These are phyloP conservation scores for Ephydatia muelleri DNA, from an alignment of 37 sponge, comb jelly and placozoan species.

Conservation along the genomic window DNA sequence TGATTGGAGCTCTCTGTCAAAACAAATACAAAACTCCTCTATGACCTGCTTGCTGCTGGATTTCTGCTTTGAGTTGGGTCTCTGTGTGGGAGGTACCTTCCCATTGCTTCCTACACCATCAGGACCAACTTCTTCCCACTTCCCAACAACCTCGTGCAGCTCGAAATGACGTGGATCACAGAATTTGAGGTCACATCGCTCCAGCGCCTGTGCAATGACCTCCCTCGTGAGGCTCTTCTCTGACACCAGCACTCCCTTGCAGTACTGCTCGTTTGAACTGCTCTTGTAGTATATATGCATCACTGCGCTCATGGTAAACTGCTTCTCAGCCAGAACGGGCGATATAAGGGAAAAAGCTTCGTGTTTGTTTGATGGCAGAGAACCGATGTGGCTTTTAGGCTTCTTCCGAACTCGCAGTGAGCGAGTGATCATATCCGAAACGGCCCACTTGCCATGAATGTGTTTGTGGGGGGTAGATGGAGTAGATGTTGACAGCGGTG, in stretches of 20 bases:
- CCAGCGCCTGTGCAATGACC: slow-evolving; percentile 69
- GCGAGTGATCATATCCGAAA: slow-evolving; percentile 29
- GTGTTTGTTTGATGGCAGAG: neutral
- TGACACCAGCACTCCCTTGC: slow-evolving; percentile 77
- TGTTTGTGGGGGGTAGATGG: neutral
- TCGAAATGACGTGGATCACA: slow-evolving; percentile 29
- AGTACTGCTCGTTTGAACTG: slow-evolving; percentile 39
- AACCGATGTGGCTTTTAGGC: neutral
- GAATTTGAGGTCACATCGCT: slow-evolving; percentile 58
- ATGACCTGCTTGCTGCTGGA: slow-evolving; percentile 4
- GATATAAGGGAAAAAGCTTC: slow-evolving; percentile 12
- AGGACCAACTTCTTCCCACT: slow-evolving; percentile 41
- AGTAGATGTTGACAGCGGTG: neutral
- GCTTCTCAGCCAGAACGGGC: slow-evolving; percentile 26
- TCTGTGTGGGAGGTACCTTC: neutral
- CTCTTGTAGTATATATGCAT: slow-evolving; percentile 63
- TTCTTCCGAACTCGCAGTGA: slow-evolving; percentile 35
- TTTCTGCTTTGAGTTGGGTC: neutral
- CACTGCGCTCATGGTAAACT: slow-evolving; percentile 53
- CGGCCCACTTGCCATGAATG: slow-evolving; percentile 3
- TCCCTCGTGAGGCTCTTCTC: slow-evolving; percentile 49
- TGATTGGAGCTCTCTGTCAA: slow-evolving; percentile 31
- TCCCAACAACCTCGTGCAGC: slow-evolving; percentile 64
- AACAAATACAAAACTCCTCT: slow-evolving; percentile 52
- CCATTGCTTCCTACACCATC: neutral